phyloP scores from a whole-genome alignment of 2,888 invertebrate species.

The Micoletzkya japonica region DNA sequence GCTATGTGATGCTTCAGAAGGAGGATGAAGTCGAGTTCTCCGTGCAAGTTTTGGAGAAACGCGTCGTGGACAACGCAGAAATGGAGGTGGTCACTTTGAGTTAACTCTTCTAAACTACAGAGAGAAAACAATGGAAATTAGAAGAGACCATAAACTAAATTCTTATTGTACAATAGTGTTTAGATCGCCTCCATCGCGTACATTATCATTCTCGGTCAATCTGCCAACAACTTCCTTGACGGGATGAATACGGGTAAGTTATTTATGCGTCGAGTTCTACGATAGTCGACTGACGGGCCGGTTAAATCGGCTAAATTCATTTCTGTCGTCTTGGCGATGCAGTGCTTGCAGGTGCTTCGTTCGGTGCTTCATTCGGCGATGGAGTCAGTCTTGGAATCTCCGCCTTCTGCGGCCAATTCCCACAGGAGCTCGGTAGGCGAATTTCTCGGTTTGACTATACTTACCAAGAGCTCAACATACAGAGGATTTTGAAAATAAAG shows the following conservation, averaged over 20 bases:
- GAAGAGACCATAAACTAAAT: not conserved
- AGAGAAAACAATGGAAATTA: too few species aligned
- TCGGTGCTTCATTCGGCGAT: constrained; percentile 52
- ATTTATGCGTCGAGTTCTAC: not conserved
- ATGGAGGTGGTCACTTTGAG: constrained; percentile 1
- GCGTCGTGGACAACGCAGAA: constrained; percentile 7
- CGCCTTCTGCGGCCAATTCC: constrained; percentile 59
- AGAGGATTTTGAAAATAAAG: not conserved
- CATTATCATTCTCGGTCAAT: constrained; percentile 59
- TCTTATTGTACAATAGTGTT: not conserved
- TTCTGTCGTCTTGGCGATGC: not conserved
- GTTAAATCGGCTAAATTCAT: too few species aligned
- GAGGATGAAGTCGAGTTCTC: constrained; percentile 9
- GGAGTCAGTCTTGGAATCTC: constrained; percentile 58
- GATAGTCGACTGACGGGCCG: not conserved
- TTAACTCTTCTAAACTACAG: not conserved
- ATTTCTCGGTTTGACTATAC: too few species aligned
- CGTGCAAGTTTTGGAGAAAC: constrained; percentile 22
- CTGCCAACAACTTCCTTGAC: constrained; percentile 61
- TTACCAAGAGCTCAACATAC: too few species aligned
- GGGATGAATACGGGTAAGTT: constrained; percentile 57
- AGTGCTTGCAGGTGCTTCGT: constrained; percentile 49
- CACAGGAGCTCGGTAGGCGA: constrained; percentile 53
- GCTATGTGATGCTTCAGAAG: too few species aligned
- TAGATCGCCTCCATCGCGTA: constrained; percentile 55